phyloP scores from a whole-genome alignment of 2,888 invertebrate species.

The Xestia ashworthii region DNA sequence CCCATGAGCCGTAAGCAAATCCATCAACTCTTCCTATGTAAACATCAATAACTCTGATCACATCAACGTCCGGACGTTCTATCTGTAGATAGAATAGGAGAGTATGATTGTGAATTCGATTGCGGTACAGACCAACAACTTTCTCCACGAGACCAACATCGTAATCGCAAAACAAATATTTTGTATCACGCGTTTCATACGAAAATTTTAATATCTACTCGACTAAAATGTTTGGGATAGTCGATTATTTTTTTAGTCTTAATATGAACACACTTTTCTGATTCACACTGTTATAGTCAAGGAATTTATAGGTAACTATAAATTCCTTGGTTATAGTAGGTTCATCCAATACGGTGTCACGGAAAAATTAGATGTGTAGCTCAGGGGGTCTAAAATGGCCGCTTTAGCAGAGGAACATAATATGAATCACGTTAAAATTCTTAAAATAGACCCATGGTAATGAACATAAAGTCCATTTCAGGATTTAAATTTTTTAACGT shows the following conservation, averaged over 20 bases:
- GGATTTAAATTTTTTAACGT: too few species aligned
- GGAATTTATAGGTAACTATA: too few species aligned
- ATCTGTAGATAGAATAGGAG: slow-evolving; percentile 63
- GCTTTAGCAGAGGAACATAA: too few species aligned
- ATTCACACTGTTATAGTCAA: neutral
- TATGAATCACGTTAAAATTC: too few species aligned
- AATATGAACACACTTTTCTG: neutral
- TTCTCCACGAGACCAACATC: neutral
- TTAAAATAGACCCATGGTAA: too few species aligned
- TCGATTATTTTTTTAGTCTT: neutral
- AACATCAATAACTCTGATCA: slow-evolving; percentile 85
- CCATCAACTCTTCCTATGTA: slow-evolving; percentile 90
- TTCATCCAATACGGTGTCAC: neutral
- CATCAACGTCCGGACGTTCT: slow-evolving; percentile 78
- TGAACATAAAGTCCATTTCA: too few species aligned
- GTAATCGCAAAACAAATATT: neutral
- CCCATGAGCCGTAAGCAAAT: slow-evolving; percentile 88
- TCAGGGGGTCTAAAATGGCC: neutral
- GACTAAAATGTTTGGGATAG: neutral
- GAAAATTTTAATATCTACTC: neutral
- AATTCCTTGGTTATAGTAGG: too few species aligned
- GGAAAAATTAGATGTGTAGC: neutral
- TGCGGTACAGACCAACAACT: neutral
- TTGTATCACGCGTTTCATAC: neutral
- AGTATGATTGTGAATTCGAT: neutral